These are phyloP conservation scores for Drosophila dunni DNA, from an alignment of 1,140 invertebrate species.

Conservation along the genomic window DNA sequence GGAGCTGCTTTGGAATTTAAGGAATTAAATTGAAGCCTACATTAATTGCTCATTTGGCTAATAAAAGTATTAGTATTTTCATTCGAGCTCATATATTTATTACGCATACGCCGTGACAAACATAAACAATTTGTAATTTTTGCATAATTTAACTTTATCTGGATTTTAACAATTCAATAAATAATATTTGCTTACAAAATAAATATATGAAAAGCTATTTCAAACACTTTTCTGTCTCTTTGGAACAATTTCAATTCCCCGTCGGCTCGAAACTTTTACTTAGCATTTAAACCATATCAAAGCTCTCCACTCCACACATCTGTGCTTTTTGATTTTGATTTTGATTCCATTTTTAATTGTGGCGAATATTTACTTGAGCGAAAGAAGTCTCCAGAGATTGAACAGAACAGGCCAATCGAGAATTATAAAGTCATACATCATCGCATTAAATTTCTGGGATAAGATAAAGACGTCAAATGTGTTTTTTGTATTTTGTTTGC, in stretches of 20 bases:
- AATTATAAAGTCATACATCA: slow-evolving; percentile 82
- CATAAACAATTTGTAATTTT: neutral
- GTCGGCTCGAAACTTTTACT: no score
- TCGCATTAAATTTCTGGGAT: slow-evolving; percentile 81
- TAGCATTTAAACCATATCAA: neutral
- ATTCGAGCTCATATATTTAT: neutral
- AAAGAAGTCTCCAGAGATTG: slow-evolving; percentile 17
- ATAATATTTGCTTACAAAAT: neutral
- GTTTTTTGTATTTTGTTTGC: slow-evolving; percentile 19
- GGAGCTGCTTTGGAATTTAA: slow-evolving; percentile 25
- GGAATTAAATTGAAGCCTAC: slow-evolving; percentile 20
- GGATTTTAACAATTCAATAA: neutral
- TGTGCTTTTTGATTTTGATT: slow-evolving; percentile 13
- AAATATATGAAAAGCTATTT: no score
- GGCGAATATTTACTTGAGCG: slow-evolving; percentile 23
- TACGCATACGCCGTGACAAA: neutral
- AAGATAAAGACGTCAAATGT: slow-evolving; percentile 82
- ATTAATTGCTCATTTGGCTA: slow-evolving; percentile 17
- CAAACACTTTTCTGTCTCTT: no score
- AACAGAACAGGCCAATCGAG: slow-evolving; percentile 24
- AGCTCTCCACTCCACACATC: slow-evolving; percentile 14
- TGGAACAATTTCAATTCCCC: no score
- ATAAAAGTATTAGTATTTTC: slow-evolving; percentile 5
- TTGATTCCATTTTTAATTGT: slow-evolving; percentile 13
- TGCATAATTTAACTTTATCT: neutral